Percentiles rank a stretch among this genome's conserved stretches.
phyloP scores from a whole-genome alignment of 2,888 invertebrate species.

The Diarsia rubi region DNA sequence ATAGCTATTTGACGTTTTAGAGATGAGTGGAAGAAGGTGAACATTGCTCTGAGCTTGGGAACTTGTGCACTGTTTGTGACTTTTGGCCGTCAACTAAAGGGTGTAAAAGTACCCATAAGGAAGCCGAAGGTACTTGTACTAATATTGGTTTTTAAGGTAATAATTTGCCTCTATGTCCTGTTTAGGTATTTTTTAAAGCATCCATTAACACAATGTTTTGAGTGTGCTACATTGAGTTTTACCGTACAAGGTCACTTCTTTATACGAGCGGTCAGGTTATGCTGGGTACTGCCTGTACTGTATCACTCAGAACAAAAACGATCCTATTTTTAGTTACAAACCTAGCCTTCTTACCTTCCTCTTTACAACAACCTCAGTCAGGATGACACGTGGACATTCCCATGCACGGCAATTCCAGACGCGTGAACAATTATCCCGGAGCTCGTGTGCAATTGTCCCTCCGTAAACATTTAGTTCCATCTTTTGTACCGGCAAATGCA shows the following conservation, averaged over 20 bases:
- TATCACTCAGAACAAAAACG: neutral
- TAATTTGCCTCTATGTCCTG: too few species aligned
- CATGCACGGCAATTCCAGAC: constrained; percentile 72
- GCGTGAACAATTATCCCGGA: constrained; percentile 78
- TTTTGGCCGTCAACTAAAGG: neutral
- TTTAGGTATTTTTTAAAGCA: too few species aligned
- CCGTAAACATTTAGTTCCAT: constrained; percentile 73
- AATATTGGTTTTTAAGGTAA: too few species aligned
- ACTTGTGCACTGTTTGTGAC: neutral
- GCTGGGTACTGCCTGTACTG: neutral
- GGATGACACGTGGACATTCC: constrained; percentile 70
- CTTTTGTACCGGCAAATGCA: constrained; percentile 70
- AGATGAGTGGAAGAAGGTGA: constrained; percentile 42
- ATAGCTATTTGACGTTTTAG: constrained; percentile 18
- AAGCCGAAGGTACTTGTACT: too few species aligned
- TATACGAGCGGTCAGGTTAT: too few species aligned
- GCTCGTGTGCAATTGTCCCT: constrained; percentile 73
- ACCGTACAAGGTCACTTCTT: too few species aligned
- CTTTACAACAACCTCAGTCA: constrained; percentile 20
- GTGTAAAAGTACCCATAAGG: too few species aligned
- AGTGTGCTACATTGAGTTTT: too few species aligned
- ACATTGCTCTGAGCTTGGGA: neutral
- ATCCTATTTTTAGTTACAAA: neutral
- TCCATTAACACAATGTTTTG: too few species aligned
- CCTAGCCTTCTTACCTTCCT: constrained; percentile 28